phyloP scores from a whole-genome alignment of 2,797 vertebrate species.

The Threskiornis aethiopicus region DNA sequence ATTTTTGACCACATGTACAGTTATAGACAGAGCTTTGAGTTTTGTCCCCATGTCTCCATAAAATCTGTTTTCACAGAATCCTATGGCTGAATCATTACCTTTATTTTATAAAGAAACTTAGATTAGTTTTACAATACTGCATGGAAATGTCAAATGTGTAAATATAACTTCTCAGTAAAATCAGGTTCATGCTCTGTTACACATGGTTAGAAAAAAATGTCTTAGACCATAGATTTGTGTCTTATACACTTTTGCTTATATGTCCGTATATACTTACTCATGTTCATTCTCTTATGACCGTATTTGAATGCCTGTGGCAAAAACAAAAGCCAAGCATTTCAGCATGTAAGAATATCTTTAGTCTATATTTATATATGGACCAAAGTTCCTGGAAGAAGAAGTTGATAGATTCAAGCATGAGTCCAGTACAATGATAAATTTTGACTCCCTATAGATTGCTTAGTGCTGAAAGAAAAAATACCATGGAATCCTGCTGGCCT shows the following conservation, averaged over 20 bases:
- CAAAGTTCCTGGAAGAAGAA: conserved; percentile 26
- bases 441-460: not conserved
- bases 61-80: not conserved
- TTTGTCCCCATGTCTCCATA: not conserved
- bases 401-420: not conserved
- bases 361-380: not conserved
- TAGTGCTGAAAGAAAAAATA: conserved; percentile 41
- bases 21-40: not conserved
- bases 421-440: conserved; percentile 33
- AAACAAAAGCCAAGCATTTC: conserved; percentile 8
- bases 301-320: conserved; percentile 21
- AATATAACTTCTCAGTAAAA: not conserved
- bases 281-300: not conserved
- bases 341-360: not conserved
- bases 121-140: not conserved
- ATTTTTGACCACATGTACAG: not conserved
- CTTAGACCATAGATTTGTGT: not conserved
- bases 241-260: not conserved
- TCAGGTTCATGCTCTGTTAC: not conserved
- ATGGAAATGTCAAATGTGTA: not conserved
- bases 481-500: conserved; percentile 27
- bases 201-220: not conserved
- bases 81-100: not conserved
- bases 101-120: not conserved
- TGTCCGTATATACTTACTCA: not conserved